These are phyloP conservation scores for Anticlea derivata DNA, from an alignment of 2,888 invertebrate genomes.

Conservation along the genomic window DNA sequence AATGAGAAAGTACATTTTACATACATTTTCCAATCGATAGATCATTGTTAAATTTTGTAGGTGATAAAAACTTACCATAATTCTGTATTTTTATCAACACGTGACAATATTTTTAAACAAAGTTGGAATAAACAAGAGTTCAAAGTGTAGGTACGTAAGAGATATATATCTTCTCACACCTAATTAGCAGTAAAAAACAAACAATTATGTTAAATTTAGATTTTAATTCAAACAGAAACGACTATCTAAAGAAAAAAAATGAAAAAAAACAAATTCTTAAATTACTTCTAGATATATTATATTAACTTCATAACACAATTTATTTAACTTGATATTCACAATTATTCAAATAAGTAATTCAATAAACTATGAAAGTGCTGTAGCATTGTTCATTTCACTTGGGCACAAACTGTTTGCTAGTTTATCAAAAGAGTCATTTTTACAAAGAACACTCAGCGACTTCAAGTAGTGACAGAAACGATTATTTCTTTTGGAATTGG, in stretches of 20 bases:
- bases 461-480: slow-evolving; percentile 92
- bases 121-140: slow-evolving; percentile 18
- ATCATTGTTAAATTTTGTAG: too few species aligned
- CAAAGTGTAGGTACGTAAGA: slow-evolving; percentile 4
- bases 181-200: slow-evolving; percentile 16
- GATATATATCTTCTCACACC: slow-evolving; percentile 14
- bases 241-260: slow-evolving; percentile 22
- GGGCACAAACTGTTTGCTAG: slow-evolving; percentile 68
- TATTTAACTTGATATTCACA: slow-evolving; percentile 16
- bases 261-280: slow-evolving; percentile 19
- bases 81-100: slow-evolving; percentile 7
- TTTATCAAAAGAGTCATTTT: slow-evolving; percentile 75
- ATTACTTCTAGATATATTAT: slow-evolving; percentile 10
- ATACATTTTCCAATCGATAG: too few species aligned
- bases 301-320: slow-evolving; percentile 12
- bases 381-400: slow-evolving; percentile 34
- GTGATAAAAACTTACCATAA: slow-evolving; percentile 1
- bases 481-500: slow-evolving; percentile 86
- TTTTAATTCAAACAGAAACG: slow-evolving; percentile 30
- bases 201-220: slow-evolving; percentile 16
- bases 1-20: too few species aligned
- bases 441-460: slow-evolving; percentile 78
- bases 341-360: slow-evolving; percentile 19
- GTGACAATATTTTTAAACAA: neutral
- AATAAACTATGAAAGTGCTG: slow-evolving; percentile 29